These are phyloP conservation scores for Corythoichthys haematopterus DNA, from an alignment of 2,113 vertebrate species.

Conservation along the genomic window DNA sequence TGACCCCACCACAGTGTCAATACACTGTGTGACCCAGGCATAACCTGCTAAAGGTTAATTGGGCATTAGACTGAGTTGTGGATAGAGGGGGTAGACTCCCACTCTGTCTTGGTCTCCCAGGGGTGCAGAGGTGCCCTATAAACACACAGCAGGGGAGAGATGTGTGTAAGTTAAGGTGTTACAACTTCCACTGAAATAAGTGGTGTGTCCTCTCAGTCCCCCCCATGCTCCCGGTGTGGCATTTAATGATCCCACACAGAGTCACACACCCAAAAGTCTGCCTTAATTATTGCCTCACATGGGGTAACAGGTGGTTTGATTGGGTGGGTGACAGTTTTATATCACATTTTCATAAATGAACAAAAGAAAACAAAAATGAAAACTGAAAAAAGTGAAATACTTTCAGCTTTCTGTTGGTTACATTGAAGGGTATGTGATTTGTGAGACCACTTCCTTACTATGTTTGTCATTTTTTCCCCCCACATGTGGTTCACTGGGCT, in stretches of 20 bases:
- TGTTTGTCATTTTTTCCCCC: neutral
- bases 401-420: neutral
- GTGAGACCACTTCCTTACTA: neutral
- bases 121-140: constrained; percentile 66
- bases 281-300: constrained; percentile 6
- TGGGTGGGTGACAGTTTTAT: constrained; percentile 3
- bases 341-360: neutral
- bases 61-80: constrained; percentile 69
- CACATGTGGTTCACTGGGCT: constrained; percentile 48
- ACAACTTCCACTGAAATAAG: constrained; percentile 52
- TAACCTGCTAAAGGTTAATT: constrained; percentile 75
- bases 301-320: constrained; percentile 21
- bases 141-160: constrained; percentile 41
- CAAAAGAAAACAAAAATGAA: neutral
- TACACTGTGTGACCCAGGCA: constrained; percentile 33
- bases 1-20: neutral
- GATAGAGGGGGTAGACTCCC: constrained; percentile 53
- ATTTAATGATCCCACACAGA: constrained; percentile 57
- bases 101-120: constrained; percentile 52
- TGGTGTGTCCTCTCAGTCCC: constrained; percentile 17
- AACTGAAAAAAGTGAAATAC: neutral
- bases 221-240: constrained; percentile 39
- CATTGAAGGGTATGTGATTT: neutral
- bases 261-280: constrained; percentile 20
- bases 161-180: constrained; percentile 15